phyloP scores from a whole-genome alignment of 2,113 vertebrate species.

The Neotoma lepida region DNA sequence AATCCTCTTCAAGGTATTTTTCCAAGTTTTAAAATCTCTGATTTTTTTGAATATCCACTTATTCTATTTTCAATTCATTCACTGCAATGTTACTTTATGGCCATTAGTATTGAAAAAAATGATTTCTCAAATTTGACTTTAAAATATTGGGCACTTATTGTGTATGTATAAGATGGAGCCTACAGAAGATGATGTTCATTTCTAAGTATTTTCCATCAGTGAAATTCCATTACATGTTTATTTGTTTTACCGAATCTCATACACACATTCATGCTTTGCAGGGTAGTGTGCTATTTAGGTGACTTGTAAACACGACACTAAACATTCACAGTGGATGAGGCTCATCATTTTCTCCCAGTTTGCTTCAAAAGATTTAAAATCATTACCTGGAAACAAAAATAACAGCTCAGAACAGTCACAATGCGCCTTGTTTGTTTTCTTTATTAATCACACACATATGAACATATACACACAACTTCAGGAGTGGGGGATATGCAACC shows the following conservation, averaged over 20 bases:
- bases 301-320: not conserved
- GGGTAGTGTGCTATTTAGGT: not conserved
- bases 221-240: not conserved
- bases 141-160: not conserved
- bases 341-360: not conserved
- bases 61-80: conserved; percentile 1
- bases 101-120: conserved; percentile 36
- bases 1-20: conserved; percentile 29
- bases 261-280: not conserved
- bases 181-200: not conserved
- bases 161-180: not conserved
- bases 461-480: not conserved
- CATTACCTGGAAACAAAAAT: not conserved
- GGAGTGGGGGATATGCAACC: not conserved
- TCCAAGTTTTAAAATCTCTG: not conserved
- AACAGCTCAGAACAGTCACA: not conserved
- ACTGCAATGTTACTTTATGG: not conserved
- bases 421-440: not conserved
- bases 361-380: conserved; percentile 24
- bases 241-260: conserved; percentile 29
- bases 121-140: conserved; percentile 3
- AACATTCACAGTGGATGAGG: not conserved
- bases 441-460: not conserved
- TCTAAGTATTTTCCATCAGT: not conserved
- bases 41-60: conserved; percentile 8